Evolutionary conservation across 2,797 vertebrate genomes (phyloP), one percentile per base, ranked within the genome.

Genomic region (Melanotaenia boesemani): DNA sequence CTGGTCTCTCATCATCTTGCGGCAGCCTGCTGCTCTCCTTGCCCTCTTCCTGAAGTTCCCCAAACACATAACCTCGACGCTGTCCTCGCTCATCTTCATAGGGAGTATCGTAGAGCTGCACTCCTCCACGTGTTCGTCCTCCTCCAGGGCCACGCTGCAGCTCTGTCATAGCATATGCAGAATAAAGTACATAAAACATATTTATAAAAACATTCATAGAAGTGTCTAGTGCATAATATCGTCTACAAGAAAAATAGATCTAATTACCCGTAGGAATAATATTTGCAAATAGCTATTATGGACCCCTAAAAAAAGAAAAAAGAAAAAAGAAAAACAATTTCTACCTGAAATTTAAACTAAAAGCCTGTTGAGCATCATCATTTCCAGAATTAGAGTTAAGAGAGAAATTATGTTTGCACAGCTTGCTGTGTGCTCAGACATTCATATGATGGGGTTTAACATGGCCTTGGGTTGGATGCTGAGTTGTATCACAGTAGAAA

Each of bases 41-140:
- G 65, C 87, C 81, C 0, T 92, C 85, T n/a, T 94, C 93, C 2
- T 83, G 86, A 61, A 71, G 39, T 15, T 94, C 92, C 13, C 72
- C 81, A 0, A 82, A 89, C 2, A 76, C 78, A 0, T 82, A 81
- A 36, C 86, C 88, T 0, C 74, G 76, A 10, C 65, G 91, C 1
- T 76, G 88, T 0, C 69, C 66, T 52, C 89, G 93, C 67, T 93
- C 92, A 4, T 96, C 96, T 74, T 98, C 97, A 0, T 96, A 97
- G 0, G 97, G 97, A 18, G 96, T 97, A 88, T 98, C 97, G 0
- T 99, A 98, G 22, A 99, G 94, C 78, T 96, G 96, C 15, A 97
- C 86, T 2, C 92, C 94, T 5, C 88, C 85, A 16, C 86, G 90
- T 0, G 69, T 48, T 12, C 91, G 86, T 7, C 88, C 87, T 72